Percentiles rank a stretch among this genome's conserved stretches.
Evolutionary conservation across 2,888 invertebrate species (phyloP).

Genomic region (Sympetrum striolatum): DNA sequence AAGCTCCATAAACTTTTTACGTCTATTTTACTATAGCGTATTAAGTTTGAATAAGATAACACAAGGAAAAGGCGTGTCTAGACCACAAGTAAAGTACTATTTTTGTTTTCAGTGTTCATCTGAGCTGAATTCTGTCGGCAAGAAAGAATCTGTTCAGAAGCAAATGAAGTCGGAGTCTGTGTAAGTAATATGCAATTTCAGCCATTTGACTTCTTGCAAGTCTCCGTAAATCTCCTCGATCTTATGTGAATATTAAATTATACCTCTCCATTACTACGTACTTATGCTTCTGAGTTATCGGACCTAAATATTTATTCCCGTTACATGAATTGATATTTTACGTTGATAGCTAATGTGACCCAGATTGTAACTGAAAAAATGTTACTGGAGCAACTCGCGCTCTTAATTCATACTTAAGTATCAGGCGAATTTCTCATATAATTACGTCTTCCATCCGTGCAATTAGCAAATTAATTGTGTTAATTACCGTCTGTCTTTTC

Average conservation of each 20-base stretch:
- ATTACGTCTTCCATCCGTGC: background rate
- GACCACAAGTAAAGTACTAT: background rate
- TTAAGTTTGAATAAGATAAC: background rate
- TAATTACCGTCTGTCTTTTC: background rate
- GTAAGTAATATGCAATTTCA: background rate
- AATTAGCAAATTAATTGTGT: background rate
- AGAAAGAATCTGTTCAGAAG: background rate
- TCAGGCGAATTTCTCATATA: background rate
- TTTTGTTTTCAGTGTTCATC: background rate
- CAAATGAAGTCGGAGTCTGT: conserved; percentile 29
- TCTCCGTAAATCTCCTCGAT: background rate
- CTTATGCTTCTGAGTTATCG: background rate
- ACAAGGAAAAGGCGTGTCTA: background rate
- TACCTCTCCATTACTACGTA: background rate
- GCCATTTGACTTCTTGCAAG: background rate
- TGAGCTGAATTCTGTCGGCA: background rate
- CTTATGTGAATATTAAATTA: background rate
- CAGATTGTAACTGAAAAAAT: too few relatives aligned
- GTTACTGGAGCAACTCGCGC: too few relatives aligned
- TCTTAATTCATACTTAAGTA: too few relatives aligned
- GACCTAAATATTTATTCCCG: too few relatives aligned
- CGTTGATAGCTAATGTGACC: too few relatives aligned
- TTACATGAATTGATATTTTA: too few relatives aligned
- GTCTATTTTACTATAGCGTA: background rate
- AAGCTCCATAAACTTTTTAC: too few relatives aligned